Evolutionary conservation across 1,140 invertebrate genomes (phyloP).

Genomic region (Pseudomyrmex concolor): DNA sequence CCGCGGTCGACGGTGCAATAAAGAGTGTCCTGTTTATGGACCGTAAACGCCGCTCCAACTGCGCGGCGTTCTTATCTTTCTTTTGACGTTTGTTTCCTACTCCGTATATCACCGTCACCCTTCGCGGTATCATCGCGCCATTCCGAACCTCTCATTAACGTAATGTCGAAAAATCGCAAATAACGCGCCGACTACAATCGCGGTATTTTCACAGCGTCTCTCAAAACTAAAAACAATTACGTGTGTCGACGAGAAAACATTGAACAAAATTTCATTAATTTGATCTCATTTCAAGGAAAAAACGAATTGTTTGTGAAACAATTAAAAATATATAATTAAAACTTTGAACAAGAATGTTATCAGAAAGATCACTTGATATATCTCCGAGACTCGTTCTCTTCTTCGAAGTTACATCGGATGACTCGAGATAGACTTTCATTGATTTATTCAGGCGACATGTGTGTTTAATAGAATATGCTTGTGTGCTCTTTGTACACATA

Average conservation of each 20-base stretch:
- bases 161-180: constrained; percentile 53
- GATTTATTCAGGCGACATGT: constrained; percentile 1
- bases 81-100: constrained; percentile 69
- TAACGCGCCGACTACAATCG: not conserved
- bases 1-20: constrained; percentile 76
- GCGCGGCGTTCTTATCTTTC: constrained; percentile 62
- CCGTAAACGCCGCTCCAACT: constrained; percentile 80
- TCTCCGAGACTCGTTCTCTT: not conserved
- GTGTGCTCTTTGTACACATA: constrained; percentile 28
- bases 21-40: constrained; percentile 80
- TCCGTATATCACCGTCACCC: constrained; percentile 75
- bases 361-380: constrained; percentile 13
- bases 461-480: not conserved
- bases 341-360: not conserved
- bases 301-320: not conserved
- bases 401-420: not conserved
- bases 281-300: no score
- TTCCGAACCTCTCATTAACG: constrained; percentile 59
- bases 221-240: constrained; percentile 18
- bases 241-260: not conserved
- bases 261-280: not conserved
- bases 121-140: constrained; percentile 41
- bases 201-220: constrained; percentile 20
- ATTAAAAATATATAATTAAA: constrained; percentile 22
- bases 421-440: constrained; percentile 25